Percentiles rank a stretch among this genome's conserved stretches.
Conservation (phyloP, 1,140 invertebrate species). For the Oryctes rhinoceros region DNA sequence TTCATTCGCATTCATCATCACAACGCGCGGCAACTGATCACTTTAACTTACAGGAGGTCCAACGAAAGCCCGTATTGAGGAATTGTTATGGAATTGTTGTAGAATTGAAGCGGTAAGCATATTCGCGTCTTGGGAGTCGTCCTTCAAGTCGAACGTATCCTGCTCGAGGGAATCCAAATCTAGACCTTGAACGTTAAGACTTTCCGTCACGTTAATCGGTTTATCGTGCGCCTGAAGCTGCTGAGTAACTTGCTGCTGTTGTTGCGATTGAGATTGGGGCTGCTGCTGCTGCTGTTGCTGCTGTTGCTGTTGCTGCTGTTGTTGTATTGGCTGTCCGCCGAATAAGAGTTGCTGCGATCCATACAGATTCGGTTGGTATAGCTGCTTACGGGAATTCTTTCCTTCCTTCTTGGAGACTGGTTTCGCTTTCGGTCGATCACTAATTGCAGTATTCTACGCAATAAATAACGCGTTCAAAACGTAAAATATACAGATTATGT, state of each 20-base stretch:
- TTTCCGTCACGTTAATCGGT: conserved; percentile 53
- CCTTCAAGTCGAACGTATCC: conserved; percentile 52
- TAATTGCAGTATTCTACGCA: conserved; percentile 75
- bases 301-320: conserved; percentile 53
- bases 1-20: no score
- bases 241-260: conserved; percentile 56
- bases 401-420: conserved; percentile 80
- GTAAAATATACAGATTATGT: not conserved
- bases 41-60: conserved; percentile 52
- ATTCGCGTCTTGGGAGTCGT: conserved; percentile 53
- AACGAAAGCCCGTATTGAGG: conserved; percentile 49
- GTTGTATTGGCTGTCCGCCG: conserved; percentile 51
- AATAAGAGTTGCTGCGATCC: conserved; percentile 61
- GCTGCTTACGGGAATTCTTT: conserved; percentile 65
- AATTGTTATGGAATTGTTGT: conserved; percentile 56
- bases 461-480: not conserved
- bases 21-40: no score
- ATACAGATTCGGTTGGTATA: conserved; percentile 56
- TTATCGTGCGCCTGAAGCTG: conserved; percentile 43
- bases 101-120: conserved; percentile 57
- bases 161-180: conserved; percentile 51
- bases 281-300: conserved; percentile 60
- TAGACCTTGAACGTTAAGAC: conserved; percentile 48
- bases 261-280: conserved; percentile 57
- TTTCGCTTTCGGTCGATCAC: conserved; percentile 82